Conservation (phyloP, 1,140 invertebrate species). For the Muscidifurax raptorellus region DNA sequence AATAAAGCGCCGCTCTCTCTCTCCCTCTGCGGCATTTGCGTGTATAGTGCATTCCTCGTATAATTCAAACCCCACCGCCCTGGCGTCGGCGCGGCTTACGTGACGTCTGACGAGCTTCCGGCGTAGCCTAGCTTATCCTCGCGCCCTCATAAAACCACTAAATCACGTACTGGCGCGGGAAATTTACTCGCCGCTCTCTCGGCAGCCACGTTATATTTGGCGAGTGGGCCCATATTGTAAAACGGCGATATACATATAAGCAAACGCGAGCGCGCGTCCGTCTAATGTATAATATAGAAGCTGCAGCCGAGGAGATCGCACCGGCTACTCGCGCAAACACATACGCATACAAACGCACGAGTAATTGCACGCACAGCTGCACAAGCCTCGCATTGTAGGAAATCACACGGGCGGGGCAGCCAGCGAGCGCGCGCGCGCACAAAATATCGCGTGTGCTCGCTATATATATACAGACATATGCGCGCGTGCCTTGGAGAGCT, state of each 20-base stretch:
- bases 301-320: not conserved
- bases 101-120: conserved; percentile 49
- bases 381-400: conserved; percentile 3
- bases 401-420: not conserved
- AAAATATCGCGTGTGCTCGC: too few species aligned
- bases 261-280: not conserved
- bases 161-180: conserved; percentile 47
- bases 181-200: conserved; percentile 30
- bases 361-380: conserved; percentile 49
- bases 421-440: too few species aligned
- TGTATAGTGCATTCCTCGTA: conserved; percentile 64
- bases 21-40: conserved; percentile 57
- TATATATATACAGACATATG: too few species aligned
- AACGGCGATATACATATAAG: too few species aligned
- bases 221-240: not conserved
- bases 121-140: conserved; percentile 21
- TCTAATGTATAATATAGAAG: too few species aligned
- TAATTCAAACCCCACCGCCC: conserved; percentile 56
- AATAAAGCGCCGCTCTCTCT: conserved; percentile 15
- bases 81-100: conserved; percentile 21
- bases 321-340: too few species aligned
- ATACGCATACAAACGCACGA: not conserved
- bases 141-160: conserved; percentile 45
- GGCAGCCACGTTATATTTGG: not conserved
- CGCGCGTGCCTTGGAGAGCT: too few species aligned